These are phyloP conservation scores for Stenotaenia linearis DNA, from an alignment of 2,888 invertebrate genomes.

Conservation along the genomic window DNA sequence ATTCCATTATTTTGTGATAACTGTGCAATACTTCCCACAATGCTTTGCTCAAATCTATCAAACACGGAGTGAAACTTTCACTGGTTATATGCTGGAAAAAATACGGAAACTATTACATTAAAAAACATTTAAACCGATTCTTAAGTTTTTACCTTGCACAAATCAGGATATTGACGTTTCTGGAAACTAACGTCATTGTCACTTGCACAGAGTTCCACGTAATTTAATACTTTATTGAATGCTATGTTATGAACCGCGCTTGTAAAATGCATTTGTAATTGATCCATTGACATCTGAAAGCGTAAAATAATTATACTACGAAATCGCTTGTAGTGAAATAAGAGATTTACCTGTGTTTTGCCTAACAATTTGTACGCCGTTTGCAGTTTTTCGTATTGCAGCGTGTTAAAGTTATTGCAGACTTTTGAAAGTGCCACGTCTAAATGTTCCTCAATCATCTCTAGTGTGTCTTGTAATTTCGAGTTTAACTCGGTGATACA, in stretches of 20 bases:
- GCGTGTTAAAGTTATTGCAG: conserved; percentile 67
- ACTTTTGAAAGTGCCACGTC: conserved; percentile 79
- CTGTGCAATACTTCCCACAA: conserved; percentile 74
- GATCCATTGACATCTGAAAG: conserved; percentile 80
- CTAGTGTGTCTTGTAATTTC: conserved; percentile 82
- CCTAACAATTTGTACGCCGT: conserved; percentile 82
- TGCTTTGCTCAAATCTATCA: conserved; percentile 79
- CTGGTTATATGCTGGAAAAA: conserved; percentile 53
- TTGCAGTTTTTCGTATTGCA: conserved; percentile 73
- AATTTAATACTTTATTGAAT: conserved; percentile 50
- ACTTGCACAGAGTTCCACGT: conserved; percentile 52
- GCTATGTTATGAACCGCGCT: conserved; percentile 68
- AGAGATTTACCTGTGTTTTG: conserved; percentile 59
- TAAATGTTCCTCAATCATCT: conserved; percentile 83
- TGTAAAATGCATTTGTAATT: conserved; percentile 89
- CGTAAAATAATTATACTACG: not conserved
- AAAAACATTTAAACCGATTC: not conserved
- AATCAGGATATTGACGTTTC: conserved; percentile 71
- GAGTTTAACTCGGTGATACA: conserved; percentile 82
- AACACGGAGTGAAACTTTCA: conserved; percentile 64
- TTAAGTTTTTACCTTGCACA: conserved; percentile 58
- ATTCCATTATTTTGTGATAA: conserved; percentile 68
- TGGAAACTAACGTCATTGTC: conserved; percentile 44
- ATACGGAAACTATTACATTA: not conserved
- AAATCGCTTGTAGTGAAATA: not conserved